These are phyloP conservation scores for Ochotona curzoniae DNA, from an alignment of 2,113 vertebrate species.

Conservation along the genomic window DNA sequence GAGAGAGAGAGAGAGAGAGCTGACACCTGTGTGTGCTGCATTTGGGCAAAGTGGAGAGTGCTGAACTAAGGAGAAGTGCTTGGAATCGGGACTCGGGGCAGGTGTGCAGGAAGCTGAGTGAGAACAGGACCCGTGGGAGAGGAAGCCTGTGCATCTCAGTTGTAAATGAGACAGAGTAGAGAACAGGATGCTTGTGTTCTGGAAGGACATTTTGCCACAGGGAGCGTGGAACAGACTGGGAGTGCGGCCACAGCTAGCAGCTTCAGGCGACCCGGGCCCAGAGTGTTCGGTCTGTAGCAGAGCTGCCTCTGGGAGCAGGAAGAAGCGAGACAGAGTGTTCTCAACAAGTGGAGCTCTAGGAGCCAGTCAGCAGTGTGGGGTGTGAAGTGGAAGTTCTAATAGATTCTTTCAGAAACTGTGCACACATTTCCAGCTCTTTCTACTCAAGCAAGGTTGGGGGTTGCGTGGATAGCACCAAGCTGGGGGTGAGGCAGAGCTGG, in stretches of 20 bases:
- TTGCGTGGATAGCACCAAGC: no score
- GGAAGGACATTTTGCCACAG: background rate
- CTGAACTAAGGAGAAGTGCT: background rate
- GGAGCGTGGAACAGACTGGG: rapidly evolving
- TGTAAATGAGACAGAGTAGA: background rate
- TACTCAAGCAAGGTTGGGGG: background rate
- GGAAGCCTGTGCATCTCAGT: background rate
- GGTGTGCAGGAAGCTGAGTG: background rate
- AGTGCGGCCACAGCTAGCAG: background rate
- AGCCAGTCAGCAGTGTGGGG: background rate
- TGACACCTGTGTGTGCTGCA: no score
- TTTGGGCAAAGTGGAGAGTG: background rate
- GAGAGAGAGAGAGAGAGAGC: no score
- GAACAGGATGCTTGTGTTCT: background rate
- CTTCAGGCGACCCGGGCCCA: background rate
- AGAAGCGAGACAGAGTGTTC: background rate
- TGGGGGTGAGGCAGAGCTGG: background rate
- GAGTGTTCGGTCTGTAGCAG: background rate
- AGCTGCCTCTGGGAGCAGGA: background rate
- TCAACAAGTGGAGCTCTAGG: background rate
- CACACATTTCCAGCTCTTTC: background rate
- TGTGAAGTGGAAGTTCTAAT: background rate
- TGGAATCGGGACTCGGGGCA: background rate
- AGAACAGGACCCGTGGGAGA: background rate
- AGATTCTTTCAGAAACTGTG: background rate